A percentile compares a stretch with the other conserved stretches of the same genome.
phyloP scores from a whole-genome alignment of 2,113 vertebrate species.

The Lota lota region DNA sequence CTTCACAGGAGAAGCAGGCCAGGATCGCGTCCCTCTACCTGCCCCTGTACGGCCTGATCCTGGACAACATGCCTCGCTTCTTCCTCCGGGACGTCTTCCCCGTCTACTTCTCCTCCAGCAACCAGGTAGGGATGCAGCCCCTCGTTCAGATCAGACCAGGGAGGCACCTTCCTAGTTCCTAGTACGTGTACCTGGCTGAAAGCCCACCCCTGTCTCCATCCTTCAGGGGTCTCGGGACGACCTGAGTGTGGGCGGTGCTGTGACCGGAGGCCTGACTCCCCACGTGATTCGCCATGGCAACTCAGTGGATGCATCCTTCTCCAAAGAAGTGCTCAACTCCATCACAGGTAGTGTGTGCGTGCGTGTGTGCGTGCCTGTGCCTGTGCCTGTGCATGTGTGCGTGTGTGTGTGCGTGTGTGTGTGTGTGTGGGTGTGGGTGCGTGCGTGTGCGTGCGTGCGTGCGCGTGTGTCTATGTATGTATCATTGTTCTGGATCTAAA shows the following conservation, averaged over 20 bases:
- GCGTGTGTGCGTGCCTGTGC: conserved; percentile 4
- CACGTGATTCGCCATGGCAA: conserved; percentile 84
- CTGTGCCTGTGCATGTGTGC: neutral
- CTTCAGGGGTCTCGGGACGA: conserved; percentile 92
- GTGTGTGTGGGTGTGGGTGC: conserved; percentile 2
- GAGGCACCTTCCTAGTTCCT: neutral
- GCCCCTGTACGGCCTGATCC: conserved; percentile 93
- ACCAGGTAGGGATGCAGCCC: neutral
- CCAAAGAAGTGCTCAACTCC: conserved; percentile 97
- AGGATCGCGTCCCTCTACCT: conserved; percentile 93
- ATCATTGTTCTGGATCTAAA: conserved; percentile 2
- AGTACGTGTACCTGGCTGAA: neutral
- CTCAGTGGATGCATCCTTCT: conserved; percentile 93
- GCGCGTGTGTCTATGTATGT: neutral
- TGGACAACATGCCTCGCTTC: conserved; percentile 98
- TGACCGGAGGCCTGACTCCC: conserved; percentile 69
- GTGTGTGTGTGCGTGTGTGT: conserved; percentile 1
- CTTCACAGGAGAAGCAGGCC: conserved; percentile 86
- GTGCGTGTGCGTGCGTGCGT: neutral
- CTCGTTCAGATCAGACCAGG: neutral
- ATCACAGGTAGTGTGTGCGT: conserved; percentile 85
- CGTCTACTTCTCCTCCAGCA: conserved; percentile 86
- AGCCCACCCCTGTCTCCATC: neutral
- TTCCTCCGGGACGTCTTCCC: conserved; percentile 94
- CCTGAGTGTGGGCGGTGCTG: conserved; percentile 82